Evolutionary conservation across 2,888 invertebrate species (phyloP).

Genomic region (Myopa testacea): DNA sequence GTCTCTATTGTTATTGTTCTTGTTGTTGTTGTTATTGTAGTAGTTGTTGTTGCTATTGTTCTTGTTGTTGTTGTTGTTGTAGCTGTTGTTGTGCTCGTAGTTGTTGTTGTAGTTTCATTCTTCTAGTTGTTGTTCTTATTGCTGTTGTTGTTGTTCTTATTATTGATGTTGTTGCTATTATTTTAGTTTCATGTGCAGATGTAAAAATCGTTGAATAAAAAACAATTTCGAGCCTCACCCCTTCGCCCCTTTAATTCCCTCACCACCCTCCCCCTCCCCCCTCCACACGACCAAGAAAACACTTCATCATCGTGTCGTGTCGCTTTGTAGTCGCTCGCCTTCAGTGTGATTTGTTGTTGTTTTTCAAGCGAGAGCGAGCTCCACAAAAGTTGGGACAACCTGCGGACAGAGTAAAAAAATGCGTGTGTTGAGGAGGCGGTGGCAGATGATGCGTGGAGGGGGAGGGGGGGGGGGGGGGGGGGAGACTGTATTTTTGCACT

Average conservation of each 20-base stretch:
- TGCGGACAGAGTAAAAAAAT: neutral
- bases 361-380: too few relatives aligned
- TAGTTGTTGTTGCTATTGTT: conserved; percentile 3
- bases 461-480: neutral
- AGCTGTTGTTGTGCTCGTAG: conserved; percentile 20
- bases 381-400: neutral
- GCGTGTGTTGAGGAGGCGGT: neutral
- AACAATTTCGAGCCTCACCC: neutral
- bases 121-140: conserved; percentile 35
- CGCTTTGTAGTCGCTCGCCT: conserved; percentile 31
- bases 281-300: neutral
- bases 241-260: too few relatives aligned
- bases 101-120: conserved; percentile 46
- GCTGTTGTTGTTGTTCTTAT: conserved; percentile 44
- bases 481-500: neutral
- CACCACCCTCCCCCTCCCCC: too few relatives aligned
- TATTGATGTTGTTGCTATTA: conserved; percentile 42
- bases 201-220: conserved; percentile 52
- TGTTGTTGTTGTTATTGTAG: conserved; percentile 38
- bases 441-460: neutral
- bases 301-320: neutral
- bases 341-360: too few relatives aligned
- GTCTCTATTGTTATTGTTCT: conserved; percentile 40
- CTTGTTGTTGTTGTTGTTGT: too few relatives aligned
- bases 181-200: conserved; percentile 38